Percentiles rank a stretch among this genome's conserved stretches.
These are phyloP conservation scores for Helostoma temminkii DNA, from an alignment of 2,797 vertebrate species.

Conservation along the genomic window DNA sequence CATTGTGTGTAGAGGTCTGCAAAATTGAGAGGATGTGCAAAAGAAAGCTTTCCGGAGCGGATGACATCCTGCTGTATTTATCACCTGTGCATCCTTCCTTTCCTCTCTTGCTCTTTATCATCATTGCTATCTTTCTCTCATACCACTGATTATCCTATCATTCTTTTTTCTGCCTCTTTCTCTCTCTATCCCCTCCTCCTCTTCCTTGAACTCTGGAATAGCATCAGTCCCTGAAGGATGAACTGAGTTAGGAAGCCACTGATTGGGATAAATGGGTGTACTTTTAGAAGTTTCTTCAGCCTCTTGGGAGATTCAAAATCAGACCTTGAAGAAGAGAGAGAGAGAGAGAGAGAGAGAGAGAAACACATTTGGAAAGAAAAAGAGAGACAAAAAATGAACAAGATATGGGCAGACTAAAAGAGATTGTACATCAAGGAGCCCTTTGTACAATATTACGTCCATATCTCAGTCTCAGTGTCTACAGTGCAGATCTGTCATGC, in stretches of 20 bases:
- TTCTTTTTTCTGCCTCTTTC: background rate
- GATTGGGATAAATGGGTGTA: constrained; percentile 53
- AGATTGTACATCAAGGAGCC: constrained; percentile 57
- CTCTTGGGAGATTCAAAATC: constrained; percentile 50
- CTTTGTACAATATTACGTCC: constrained; percentile 69
- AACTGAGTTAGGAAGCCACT: constrained; percentile 50
- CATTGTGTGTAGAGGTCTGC: constrained; percentile 39
- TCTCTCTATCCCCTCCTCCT: constrained; percentile 21
- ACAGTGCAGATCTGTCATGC: constrained; percentile 40
- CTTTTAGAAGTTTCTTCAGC: constrained; percentile 55
- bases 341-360: constrained; percentile 8
- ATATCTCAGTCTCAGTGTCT: constrained; percentile 62
- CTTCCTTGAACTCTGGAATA: constrained; percentile 19
- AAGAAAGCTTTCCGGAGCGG: constrained; percentile 52
- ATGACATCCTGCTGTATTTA: constrained; percentile 57
- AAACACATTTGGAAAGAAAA: constrained; percentile 31
- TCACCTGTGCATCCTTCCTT: constrained; percentile 64
- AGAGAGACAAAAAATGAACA: constrained; percentile 36
- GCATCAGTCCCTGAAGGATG: constrained; percentile 40
- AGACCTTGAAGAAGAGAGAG: constrained; percentile 27
- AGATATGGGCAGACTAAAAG: constrained; percentile 30
- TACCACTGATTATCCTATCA: constrained; percentile 20
- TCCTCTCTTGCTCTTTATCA: constrained; percentile 30
- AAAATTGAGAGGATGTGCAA: constrained; percentile 48
- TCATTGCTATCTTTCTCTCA: constrained; percentile 29